Percentiles rank a stretch among this genome's conserved stretches.
These are phyloP conservation scores for Delphinapterus leucas DNA, from an alignment of 2,113 vertebrate genomes.

Conservation along the genomic window DNA sequence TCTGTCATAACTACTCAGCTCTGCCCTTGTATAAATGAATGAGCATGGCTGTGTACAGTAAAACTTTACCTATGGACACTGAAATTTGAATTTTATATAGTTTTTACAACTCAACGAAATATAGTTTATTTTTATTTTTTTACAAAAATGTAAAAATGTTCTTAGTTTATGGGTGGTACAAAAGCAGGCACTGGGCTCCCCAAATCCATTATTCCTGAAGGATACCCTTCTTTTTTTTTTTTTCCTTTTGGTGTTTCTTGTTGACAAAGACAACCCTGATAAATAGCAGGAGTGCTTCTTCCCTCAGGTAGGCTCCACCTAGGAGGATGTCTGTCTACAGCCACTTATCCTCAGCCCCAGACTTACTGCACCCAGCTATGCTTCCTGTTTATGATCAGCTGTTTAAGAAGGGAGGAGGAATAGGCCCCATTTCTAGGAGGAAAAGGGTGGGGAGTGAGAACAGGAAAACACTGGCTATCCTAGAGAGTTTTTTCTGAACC, in stretches of 20 bases:
- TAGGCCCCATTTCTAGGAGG: neutral
- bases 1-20: neutral
- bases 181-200: neutral
- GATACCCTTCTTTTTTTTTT: neutral
- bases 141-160: neutral
- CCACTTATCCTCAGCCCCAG: neutral
- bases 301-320: neutral
- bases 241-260: neutral
- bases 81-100: neutral
- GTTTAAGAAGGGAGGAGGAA: neutral
- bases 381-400: constrained; percentile 41
- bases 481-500: neutral
- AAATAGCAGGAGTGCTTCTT: neutral
- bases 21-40: neutral
- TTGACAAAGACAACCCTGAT: neutral
- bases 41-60: neutral
- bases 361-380: neutral
- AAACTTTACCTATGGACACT: neutral
- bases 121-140: neutral
- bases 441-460: neutral
- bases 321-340: neutral
- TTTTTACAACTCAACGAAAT: neutral
- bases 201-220: neutral
- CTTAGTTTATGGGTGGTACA: neutral
- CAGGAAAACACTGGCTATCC: neutral